phyloP scores from a whole-genome alignment of 2,888 invertebrate genomes.

The Leucophenga montana region DNA sequence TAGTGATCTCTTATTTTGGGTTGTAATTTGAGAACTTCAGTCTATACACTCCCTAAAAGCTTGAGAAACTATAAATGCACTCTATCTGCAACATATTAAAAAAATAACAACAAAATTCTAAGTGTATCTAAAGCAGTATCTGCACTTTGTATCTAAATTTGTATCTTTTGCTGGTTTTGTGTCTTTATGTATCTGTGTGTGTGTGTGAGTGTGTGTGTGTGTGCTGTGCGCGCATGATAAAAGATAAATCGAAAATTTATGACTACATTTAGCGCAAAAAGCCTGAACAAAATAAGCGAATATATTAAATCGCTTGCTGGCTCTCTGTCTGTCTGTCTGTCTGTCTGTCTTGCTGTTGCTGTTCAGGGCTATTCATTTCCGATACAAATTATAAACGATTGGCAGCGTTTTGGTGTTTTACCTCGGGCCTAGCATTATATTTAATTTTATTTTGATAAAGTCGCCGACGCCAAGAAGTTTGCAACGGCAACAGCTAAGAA shows the following conservation, averaged over 20 bases:
- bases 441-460: constrained; percentile 14
- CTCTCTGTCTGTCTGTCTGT: no score
- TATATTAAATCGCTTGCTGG: constrained; percentile 15
- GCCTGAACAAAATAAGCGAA: constrained; percentile 32
- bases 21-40: no score
- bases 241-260: constrained; percentile 28
- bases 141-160: neutral
- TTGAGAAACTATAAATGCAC: no score
- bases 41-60: no score
- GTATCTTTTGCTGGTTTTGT: neutral
- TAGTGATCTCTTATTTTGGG: no score
- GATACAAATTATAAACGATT: constrained; percentile 14
- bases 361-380: constrained; percentile 6
- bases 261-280: constrained; percentile 32
- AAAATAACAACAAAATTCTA: neutral
- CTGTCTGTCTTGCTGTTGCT: no score
- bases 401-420: neutral
- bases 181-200: neutral
- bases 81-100: no score
- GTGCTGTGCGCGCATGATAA: constrained; percentile 8
- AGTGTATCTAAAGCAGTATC: neutral
- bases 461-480: no score
- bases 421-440: constrained; percentile 13
- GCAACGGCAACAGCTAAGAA: neutral
- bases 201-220: neutral